Conservation (phyloP, 1,140 invertebrate genomes). For the Metaphire vulgaris region DNA sequence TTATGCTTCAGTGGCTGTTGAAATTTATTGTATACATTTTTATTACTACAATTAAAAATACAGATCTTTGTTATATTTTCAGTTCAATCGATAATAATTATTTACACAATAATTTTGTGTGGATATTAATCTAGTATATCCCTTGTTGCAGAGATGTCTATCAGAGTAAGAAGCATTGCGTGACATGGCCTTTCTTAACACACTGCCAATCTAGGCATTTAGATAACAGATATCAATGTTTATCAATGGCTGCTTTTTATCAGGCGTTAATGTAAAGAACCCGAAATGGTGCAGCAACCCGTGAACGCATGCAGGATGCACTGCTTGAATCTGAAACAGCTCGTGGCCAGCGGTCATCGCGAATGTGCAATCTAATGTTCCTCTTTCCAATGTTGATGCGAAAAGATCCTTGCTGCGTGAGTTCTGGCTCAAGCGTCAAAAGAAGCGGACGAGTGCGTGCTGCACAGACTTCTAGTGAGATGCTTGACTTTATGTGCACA, state of each 20-base stretch:
- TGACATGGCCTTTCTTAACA: no score
- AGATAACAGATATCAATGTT: no score
- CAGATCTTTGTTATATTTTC: no score
- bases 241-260: constrained; percentile 14
- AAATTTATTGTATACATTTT: no score
- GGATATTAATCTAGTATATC: no score
- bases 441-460: constrained; percentile 77
- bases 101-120: no score
- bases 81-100: no score
- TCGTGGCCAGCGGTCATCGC: constrained; percentile 60
- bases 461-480: constrained; percentile 97
- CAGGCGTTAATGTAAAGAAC: constrained; percentile 65
- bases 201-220: no score
- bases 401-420: constrained; percentile 76
- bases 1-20: no score
- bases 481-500: constrained; percentile 67
- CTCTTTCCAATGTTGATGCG: constrained; percentile 72
- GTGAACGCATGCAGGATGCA: constrained; percentile 75
- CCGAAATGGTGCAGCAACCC: constrained; percentile 69
- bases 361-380: constrained; percentile 78
- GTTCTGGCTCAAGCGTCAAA: constrained; percentile 82
- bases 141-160: no score
- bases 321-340: constrained; percentile 73
- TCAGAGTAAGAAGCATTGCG: no score
- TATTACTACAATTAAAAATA: no score